Base-by-base conservation (phyloP, 1,140 invertebrate genomes). In the Pogonomyrmex californicus region DNA sequence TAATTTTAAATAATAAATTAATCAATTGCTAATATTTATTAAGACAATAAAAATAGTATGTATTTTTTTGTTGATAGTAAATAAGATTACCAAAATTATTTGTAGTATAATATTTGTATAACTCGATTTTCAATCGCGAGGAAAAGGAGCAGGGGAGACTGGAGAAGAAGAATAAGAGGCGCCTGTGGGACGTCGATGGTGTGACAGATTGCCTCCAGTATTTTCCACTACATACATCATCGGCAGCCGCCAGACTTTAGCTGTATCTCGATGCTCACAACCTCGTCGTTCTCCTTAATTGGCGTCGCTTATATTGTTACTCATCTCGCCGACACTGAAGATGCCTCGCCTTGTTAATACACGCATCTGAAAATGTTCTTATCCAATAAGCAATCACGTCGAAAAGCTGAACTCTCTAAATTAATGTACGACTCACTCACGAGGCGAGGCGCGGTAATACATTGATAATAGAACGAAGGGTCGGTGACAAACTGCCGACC, bases 171-270 rank as follows among this genome's bases (percentile, higher is more conserved):
- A 54, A 75, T 12, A 83, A 79, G 49, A 77, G 75, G 77, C 88
- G 91, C 87, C 88, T 91, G 85, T 63, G 73, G 92, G 91, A 93
- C 91, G 93, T 95, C 94, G 93, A 95, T 95, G 87, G 91, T 91
- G 92, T 94, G 94, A 95, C 94, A 94, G 94, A 95, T 95, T 95
- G 92, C 91, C 91, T 91, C 88, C 89, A 91, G 92, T 95, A 95
- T 95, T 95, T 95, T 95, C 94, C 94, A 95, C 93, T 92, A 95
- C 94, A 94, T 95, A 95, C 91, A 95, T 95, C 94, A 95, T 94
- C 92, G 91, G 88, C 91, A 92, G 77, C 81, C 86, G 91, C 91
- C 88, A 92, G 68, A 92, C 91, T 87, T 94, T 93, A 92, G 92
- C 93, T 95, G 91, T 93, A 93, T 92, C 93, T 90, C 88, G 85